Percentiles rank a stretch among this genome's conserved stretches.
Conservation (phyloP, 2,113 vertebrate species). For the Chloropsis hardwickii region DNA sequence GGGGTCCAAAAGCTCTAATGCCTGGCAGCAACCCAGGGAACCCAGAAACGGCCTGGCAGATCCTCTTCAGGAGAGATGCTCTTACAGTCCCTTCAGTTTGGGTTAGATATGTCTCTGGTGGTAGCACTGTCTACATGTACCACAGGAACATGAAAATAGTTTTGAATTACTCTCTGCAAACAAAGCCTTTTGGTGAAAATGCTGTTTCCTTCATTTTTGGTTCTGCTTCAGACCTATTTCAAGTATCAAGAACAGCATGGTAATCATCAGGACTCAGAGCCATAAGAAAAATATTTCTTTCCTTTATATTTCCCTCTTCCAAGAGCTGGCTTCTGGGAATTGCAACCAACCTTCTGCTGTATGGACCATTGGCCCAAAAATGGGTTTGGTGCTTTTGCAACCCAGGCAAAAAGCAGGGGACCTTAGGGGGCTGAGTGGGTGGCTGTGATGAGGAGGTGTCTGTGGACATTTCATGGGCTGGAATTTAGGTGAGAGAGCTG, state of each 20-base stretch:
- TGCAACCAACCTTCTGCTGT: background rate
- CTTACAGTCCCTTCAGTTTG: background rate
- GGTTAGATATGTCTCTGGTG: rapidly evolving
- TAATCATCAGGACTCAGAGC: background rate
- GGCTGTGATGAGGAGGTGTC: background rate
- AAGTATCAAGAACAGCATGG: background rate
- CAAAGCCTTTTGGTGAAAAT: background rate
- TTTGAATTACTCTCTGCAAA: background rate
- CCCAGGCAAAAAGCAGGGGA: background rate
- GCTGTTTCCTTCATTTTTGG: background rate
- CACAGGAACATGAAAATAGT: background rate
- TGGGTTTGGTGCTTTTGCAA: background rate
- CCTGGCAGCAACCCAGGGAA: background rate
- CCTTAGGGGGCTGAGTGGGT: rapidly evolving
- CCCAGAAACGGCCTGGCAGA: background rate
- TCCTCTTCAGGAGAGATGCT: background rate
- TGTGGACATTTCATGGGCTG: background rate
- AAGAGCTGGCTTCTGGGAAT: background rate
- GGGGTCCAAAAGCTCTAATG: background rate
- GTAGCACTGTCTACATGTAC: background rate
- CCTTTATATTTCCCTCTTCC: background rate
- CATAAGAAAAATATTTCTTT: background rate
- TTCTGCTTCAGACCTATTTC: background rate
- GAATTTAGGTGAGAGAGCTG: background rate
- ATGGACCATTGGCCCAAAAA: background rate